phyloP scores from a whole-genome alignment of 1,140 invertebrate species.

The Anoplolepis gracilipes region DNA sequence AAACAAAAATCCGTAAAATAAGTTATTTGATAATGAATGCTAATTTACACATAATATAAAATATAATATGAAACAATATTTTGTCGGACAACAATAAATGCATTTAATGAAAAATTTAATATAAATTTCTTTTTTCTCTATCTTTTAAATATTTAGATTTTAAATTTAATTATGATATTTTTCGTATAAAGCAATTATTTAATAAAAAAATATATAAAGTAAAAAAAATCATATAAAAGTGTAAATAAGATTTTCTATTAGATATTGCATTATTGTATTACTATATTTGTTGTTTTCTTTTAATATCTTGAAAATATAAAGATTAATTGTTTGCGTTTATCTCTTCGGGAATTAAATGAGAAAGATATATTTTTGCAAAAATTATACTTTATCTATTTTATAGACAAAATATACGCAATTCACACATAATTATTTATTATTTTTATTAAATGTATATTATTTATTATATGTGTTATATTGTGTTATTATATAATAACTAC shows the following conservation, averaged over 20 bases:
- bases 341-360: not conserved
- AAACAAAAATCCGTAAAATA: too few relatives aligned
- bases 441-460: too few relatives aligned
- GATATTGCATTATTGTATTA: not conserved
- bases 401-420: not conserved
- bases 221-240: not conserved
- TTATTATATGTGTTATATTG: not conserved
- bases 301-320: not conserved
- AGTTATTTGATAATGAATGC: not conserved
- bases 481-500: not conserved
- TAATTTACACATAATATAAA: not conserved
- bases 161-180: not conserved
- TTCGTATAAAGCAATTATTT: not conserved
- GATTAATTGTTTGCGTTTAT: not conserved
- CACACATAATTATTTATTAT: not conserved
- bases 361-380: not conserved
- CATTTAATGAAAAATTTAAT: not conserved
- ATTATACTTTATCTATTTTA: not conserved
- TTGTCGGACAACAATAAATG: not conserved
- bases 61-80: not conserved
- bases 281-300: not conserved
- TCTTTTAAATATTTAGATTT: too few relatives aligned
- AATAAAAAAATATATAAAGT: not conserved
- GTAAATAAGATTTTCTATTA: not conserved
- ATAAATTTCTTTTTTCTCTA: not conserved